Evolutionary conservation across 2,113 vertebrate genomes (phyloP), one percentile per base, ranked within the genome.

Genomic region (Microtus richardsoni): DNA sequence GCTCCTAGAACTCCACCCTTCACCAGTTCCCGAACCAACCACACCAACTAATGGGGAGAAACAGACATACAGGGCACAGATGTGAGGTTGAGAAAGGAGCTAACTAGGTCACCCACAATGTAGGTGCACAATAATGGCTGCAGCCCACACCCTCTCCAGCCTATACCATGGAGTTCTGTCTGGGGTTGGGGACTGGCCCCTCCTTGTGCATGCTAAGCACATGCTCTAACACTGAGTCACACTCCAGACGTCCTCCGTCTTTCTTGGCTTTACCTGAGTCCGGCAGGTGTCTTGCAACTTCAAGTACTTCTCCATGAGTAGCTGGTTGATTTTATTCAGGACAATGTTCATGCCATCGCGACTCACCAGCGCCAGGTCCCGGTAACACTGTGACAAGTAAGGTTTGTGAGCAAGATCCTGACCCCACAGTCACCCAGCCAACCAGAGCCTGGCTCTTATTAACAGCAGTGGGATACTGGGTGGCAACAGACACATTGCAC

Each of bases 251-350:
- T 70, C 28, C 41, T 87, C 75, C 75, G 17, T 30, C 13, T 39
- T 47, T 22, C 88, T 89, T 41, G 39, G 78, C 19, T 98, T 64
- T 92, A 99, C 99, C 99, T 99, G 99, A 5, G 98, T 98, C 21
- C 99, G 98, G 64, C 99, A 99, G n/a, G 98, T 97, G 5, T 99
- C 99, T 96, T 99, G 99, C 88, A 99, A 98, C 93, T 99, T 99
- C 92, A 99, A 96, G 98, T 99, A 99, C 96, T 99, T 99, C 96
- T 99, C 99, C 99, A 99, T 99, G 39, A 99, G 98, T 64, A 99
- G 98, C 97, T 99, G 99, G 98, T 99, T 99, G 97, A 99, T 99
- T 97, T 99, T 99, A 93, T 99, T 99, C 94, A 99, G 98, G 0
- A 99, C 97, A 4, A 99, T 98, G 77, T 98, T 99, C 99, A 99